phyloP scores from a whole-genome alignment of 2,797 vertebrate genomes.

The Enteromius viviparus region DNA sequence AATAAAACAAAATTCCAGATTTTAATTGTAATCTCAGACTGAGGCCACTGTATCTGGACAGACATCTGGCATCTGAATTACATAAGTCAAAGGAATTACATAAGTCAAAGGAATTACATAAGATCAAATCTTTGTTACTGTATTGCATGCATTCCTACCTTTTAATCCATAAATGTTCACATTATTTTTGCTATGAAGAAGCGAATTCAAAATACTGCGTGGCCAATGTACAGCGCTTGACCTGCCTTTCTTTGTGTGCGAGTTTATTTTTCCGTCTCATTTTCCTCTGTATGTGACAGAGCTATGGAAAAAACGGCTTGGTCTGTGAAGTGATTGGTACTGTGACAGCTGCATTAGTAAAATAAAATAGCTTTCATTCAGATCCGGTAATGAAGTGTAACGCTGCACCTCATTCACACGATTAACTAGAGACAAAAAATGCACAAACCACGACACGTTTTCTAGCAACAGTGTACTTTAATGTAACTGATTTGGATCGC shows the following conservation, averaged over 20 bases:
- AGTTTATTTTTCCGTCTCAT: not conserved
- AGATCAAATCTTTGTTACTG: slow-evolving; percentile 4
- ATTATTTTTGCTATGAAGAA: not conserved
- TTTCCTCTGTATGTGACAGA: not conserved
- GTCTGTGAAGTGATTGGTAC: not conserved
- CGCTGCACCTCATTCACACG: not conserved
- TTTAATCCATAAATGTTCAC: not conserved
- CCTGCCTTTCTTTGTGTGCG: not conserved
- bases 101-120: not conserved
- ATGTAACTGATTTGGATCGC: slow-evolving; percentile 78
- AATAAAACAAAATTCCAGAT: not conserved
- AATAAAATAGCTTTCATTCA: slow-evolving; percentile 6
- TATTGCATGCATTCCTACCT: not conserved
- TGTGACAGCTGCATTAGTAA: not conserved
- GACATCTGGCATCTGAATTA: not conserved
- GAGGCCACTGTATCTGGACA: not conserved
- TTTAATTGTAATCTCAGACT: not conserved
- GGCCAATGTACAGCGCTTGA: not conserved
- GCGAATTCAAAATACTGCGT: not conserved
- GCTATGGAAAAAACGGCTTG: slow-evolving; percentile 1
- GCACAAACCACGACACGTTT: slow-evolving; percentile 56
- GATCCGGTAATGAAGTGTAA: slow-evolving; percentile 16
- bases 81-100: not conserved
- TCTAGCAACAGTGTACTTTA: slow-evolving; percentile 79
- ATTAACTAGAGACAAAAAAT: not conserved